A percentile compares a stretch with the other conserved stretches of the same genome.
phyloP scores from a whole-genome alignment of 35 echinoderm and acorn worm genomes.

The Lytechinus variegatus region DNA sequence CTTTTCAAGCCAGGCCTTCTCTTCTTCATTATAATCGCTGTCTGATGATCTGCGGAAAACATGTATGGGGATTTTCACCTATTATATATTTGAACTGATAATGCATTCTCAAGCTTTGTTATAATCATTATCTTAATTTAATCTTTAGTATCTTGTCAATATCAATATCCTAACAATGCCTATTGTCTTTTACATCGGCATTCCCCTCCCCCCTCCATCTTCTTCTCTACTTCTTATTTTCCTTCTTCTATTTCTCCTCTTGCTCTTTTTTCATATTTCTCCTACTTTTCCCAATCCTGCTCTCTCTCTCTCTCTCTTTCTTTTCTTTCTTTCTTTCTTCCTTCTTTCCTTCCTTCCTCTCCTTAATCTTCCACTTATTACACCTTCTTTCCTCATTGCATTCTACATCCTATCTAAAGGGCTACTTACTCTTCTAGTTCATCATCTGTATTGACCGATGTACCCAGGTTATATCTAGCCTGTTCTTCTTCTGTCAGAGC shows the following conservation, averaged over 20 bases:
- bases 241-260: background rate
- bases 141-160: background rate
- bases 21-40: slow-evolving; percentile 63
- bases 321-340: background rate
- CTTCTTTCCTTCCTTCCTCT: background rate
- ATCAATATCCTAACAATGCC: too few relatives aligned
- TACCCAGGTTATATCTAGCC: slow-evolving; percentile 81
- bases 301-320: background rate
- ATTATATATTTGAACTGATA: background rate
- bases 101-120: too few relatives aligned
- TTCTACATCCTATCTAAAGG: background rate
- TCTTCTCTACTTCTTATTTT: background rate
- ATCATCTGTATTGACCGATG: slow-evolving; percentile 49
- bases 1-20: background rate
- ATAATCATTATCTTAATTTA: background rate
- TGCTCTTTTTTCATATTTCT: background rate
- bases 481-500: slow-evolving; percentile 83
- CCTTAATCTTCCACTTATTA: background rate
- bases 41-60: slow-evolving; percentile 63
- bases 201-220: background rate
- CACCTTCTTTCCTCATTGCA: too few relatives aligned
- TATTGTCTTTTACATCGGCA: too few relatives aligned
- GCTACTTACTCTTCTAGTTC: slow-evolving; percentile 59
- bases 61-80: background rate
- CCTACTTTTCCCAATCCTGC: background rate